These are phyloP conservation scores for Callipepla squamata DNA, from an alignment of 2,113 vertebrate genomes.

Conservation along the genomic window DNA sequence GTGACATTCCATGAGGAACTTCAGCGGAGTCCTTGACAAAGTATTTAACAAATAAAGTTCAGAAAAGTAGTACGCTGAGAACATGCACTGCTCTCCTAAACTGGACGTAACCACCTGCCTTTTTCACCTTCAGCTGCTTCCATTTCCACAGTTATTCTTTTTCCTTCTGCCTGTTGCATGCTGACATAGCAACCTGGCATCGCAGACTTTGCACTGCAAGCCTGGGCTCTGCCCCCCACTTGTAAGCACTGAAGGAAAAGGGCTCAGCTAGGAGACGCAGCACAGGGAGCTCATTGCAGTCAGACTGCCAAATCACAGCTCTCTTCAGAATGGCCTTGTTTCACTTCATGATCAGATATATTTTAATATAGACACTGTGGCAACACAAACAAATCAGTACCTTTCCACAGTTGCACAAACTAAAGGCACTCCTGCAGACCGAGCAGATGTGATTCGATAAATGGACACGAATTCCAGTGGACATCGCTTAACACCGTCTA, in stretches of 20 bases:
- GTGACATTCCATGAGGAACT: background rate
- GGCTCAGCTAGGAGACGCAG: background rate
- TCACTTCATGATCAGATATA: background rate
- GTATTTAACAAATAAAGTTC: background rate
- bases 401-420: background rate
- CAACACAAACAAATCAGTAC: background rate
- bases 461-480: background rate
- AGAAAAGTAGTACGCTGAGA: background rate
- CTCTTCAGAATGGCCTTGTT: background rate
- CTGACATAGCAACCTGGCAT: background rate
- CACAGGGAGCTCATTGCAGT: background rate
- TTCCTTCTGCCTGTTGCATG: background rate
- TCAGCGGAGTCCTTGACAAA: background rate
- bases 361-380: background rate
- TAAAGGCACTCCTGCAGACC: background rate
- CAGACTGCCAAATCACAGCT: background rate
- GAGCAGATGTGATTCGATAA: background rate
- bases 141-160: background rate
- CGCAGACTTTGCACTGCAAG: background rate
- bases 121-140: background rate
- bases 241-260: background rate
- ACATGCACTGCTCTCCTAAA: background rate
- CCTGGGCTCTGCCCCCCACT: background rate
- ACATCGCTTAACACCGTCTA: background rate
- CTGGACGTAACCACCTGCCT: background rate